Base-by-base conservation (phyloP, 2,113 vertebrate species). In the Pelmatolapia mariae region DNA sequence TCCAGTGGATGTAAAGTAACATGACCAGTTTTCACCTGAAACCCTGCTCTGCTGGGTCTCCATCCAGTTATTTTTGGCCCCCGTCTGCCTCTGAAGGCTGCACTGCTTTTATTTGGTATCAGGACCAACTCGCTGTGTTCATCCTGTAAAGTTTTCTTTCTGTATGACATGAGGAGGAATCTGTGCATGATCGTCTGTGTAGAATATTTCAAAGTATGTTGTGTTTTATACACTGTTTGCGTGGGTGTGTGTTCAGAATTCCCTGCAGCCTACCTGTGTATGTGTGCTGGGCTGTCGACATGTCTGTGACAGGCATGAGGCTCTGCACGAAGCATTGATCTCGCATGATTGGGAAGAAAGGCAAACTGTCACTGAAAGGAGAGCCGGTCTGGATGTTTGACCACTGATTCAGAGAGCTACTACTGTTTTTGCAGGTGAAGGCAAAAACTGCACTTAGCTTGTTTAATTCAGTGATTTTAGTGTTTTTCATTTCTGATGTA, bases 121-220 rank as follows among this genome's bases (percentile, higher is more conserved):
- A 93, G 95, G 95, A 96, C 95, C 95, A 95, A 95, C 87, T 91
- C 76, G 86, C 93, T 95, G 90, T 94, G 90, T 94, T 87, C 83
- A 91, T 85, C 84, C 88, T 86, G 88, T 89, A 78, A 91, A 81
- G 79, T 91, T 29, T n/a, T 50, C 10, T 87, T 13, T 87, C 66
- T 88, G 79, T 86, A 54, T 66, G 76, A 47, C 24, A 29, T 10
- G 3, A 18, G 71, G 24, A 45, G 43, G 71, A 29, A 19, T 59
- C 40, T 61, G 86, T 85, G 84, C 80, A 83, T 93, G 90, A 83
- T 71, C 81, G 47, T 91, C 57, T 53, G 8, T 93, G 88, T 89
- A 83, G 89, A 89, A 91, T 94, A 95, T 94, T 94, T 93, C 89
- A 91, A 94, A 83, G 85, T 93, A 53, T 89, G 80, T 91, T 93